Base-by-base conservation (phyloP, 1,140 invertebrate species). In the Octopus sinensis region DNA sequence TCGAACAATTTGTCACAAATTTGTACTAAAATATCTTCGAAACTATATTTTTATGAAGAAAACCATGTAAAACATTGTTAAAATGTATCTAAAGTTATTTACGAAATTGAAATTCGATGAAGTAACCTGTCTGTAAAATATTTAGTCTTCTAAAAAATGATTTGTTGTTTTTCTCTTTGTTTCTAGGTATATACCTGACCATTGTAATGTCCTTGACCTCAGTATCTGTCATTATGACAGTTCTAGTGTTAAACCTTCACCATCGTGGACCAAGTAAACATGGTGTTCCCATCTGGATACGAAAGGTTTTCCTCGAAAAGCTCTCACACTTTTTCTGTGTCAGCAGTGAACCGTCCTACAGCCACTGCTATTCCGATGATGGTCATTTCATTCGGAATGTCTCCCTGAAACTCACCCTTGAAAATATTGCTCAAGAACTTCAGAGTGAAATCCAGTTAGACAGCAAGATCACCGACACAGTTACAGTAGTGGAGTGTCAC, bases 171-270 rank as follows among this genome's bases (percentile, higher is more conserved):
- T 17, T 78, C 73, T 77, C 82, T 83, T 53, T 84, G 51, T 83
- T 83, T 84, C 9, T 84, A 91, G 90, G 90, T 80, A 88, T 91
- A 71, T 91, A 91, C 83, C 82, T 91, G 75, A 91, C 90, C 4
- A 87, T 90, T 4, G 88, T 90, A 0, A 91, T 91, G 91, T 87
- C 89, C 4, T 86, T 91, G 84, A 91, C 91, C 1, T 90, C 89
- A 54, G 82, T 90, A 17, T 91, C 90, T 6, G 89, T 91, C 43
- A 90, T 91, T 52, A 88, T 90, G 84, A 90, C 91, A 10, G 91
- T 91, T 30, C 87, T 89, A 79, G 89, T 91, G 5, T 84, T 91
- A 6, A 90, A 90, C 80, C 84, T 91, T 17, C 89, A 91, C 79
- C 88, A 90, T 82, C 80, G 88, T n/a, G 86, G 87, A 10, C 87